Percentiles rank a stretch among this genome's conserved stretches.
Conservation (phyloP, 2,888 invertebrate genomes). For the Bellardia pandia region DNA sequence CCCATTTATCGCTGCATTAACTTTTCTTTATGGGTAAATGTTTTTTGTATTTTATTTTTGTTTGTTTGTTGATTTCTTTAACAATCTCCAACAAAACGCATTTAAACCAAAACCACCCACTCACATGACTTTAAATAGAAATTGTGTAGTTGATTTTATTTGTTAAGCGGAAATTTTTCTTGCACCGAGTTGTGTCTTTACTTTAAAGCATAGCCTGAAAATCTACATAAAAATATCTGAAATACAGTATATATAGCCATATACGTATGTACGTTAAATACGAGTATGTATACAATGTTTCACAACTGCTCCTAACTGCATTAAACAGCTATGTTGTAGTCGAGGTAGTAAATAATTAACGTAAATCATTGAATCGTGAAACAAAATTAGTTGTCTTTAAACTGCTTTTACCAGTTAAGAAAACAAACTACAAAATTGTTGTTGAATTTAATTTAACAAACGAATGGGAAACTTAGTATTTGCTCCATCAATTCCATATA, state of each 20-base stretch:
- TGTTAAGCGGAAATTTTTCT: slow-evolving; percentile 52
- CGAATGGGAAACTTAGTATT: slow-evolving; percentile 25
- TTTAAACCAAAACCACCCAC: slow-evolving; percentile 26
- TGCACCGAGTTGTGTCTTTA: background rate
- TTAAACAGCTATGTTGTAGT: background rate
- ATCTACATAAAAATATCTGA: slow-evolving; percentile 21
- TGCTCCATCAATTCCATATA: slow-evolving; percentile 28
- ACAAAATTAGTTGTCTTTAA: slow-evolving; percentile 31
- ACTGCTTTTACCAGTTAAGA: slow-evolving; percentile 57
- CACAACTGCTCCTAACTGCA: background rate
- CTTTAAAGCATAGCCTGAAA: background rate
- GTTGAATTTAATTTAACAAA: slow-evolving; percentile 23
- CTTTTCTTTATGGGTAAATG: background rate
- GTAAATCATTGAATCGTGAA: slow-evolving; percentile 18
- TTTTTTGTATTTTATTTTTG: background rate
- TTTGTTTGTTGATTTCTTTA: background rate
- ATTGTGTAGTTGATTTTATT: slow-evolving; percentile 44
- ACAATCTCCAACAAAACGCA: slow-evolving; percentile 16
- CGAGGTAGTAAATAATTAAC: slow-evolving; percentile 4
- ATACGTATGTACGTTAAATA: slow-evolving; percentile 3
- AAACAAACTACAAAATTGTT: slow-evolving; percentile 34
- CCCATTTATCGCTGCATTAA: background rate
- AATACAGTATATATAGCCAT: slow-evolving; percentile 23
- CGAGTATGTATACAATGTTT: slow-evolving; percentile 10
- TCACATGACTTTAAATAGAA: slow-evolving; percentile 34